Evolutionary conservation across 2,113 vertebrate species (phyloP).

Genomic region (Otus sunia): DNA sequence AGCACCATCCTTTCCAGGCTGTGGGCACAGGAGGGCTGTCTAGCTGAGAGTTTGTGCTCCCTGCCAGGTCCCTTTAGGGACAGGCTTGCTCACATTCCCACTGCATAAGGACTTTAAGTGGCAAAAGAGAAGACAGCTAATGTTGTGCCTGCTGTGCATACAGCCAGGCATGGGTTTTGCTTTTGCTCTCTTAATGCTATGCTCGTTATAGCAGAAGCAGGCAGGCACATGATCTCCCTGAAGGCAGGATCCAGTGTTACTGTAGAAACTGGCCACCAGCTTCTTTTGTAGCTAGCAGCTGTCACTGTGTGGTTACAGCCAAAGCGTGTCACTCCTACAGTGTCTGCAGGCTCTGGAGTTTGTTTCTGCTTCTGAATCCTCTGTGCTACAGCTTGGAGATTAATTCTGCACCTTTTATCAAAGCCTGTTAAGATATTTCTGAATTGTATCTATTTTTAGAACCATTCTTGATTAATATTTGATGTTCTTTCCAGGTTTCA

Average conservation of each 20-base stretch:
- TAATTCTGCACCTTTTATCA: not conserved
- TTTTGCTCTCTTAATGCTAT: not conserved
- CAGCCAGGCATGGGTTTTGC: not conserved
- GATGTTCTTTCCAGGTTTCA: conserved; percentile 62
- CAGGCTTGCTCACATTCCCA: not conserved
- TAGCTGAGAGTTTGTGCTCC: not conserved
- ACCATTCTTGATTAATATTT: not conserved
- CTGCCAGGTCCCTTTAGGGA: not conserved
- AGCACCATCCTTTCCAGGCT: not conserved
- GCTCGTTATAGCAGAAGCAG: not conserved
- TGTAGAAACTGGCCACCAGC: conserved; percentile 62
- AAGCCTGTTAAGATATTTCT: not conserved
- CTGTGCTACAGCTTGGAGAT: not conserved
- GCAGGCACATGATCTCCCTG: conserved; percentile 11
- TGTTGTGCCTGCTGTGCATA: not conserved
- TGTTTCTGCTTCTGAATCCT: not conserved
- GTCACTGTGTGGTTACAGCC: conserved; percentile 35
- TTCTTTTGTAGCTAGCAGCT: conserved; percentile 55
- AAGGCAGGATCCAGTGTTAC: conserved; percentile 51
- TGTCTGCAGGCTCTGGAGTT: conserved; percentile 12
- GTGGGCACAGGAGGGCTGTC: not conserved
- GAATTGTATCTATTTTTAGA: not conserved
- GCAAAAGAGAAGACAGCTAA: not conserved
- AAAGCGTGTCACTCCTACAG: not conserved
- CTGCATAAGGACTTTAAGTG: accelerated